A percentile compares a stretch with the other conserved stretches of the same genome.
Conservation (phyloP, 2,797 vertebrate species). For the Rachycentron canadum region DNA sequence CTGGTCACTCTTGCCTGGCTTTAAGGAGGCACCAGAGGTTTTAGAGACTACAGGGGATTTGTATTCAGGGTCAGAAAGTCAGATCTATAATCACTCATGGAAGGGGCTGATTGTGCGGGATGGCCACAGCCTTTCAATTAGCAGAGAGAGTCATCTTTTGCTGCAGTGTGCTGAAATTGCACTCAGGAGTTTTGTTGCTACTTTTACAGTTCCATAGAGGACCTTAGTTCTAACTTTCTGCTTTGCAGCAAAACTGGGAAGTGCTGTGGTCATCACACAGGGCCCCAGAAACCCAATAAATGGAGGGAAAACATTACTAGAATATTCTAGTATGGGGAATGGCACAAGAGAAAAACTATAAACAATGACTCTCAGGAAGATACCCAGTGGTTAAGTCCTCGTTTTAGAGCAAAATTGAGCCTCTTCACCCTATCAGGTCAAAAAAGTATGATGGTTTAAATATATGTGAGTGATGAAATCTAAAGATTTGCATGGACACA, state of each 20-base stretch:
- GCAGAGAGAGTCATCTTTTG: constrained; percentile 34
- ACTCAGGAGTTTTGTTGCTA: constrained; percentile 42
- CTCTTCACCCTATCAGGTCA: background rate
- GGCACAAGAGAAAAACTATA: constrained; percentile 29
- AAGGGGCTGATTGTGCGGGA: constrained; percentile 46
- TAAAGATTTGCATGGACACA: background rate
- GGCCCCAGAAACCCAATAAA: constrained; percentile 50
- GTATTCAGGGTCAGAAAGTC: constrained; percentile 54
- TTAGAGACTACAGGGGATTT: constrained; percentile 39
- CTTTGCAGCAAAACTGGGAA: constrained; percentile 65
- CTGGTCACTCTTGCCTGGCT: constrained; percentile 44
- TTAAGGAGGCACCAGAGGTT: constrained; percentile 53
- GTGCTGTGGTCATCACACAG: constrained; percentile 62
- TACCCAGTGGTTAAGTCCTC: constrained; percentile 31
- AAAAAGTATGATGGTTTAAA: background rate
- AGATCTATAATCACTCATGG: constrained; percentile 59
- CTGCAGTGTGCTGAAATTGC: constrained; percentile 50
- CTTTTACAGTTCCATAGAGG: constrained; percentile 47
- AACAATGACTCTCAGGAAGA: constrained; percentile 50
- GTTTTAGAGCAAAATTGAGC: constrained; percentile 4
- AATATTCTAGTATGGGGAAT: constrained; percentile 57
- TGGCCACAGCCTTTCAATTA: constrained; percentile 57
- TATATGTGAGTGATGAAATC: constrained; percentile 1
- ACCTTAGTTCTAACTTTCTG: constrained; percentile 52
- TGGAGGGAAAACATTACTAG: constrained; percentile 35